These are phyloP conservation scores for Pipistrellus pygmaeus DNA, from an alignment of 2,797 vertebrate species.

Conservation along the genomic window DNA sequence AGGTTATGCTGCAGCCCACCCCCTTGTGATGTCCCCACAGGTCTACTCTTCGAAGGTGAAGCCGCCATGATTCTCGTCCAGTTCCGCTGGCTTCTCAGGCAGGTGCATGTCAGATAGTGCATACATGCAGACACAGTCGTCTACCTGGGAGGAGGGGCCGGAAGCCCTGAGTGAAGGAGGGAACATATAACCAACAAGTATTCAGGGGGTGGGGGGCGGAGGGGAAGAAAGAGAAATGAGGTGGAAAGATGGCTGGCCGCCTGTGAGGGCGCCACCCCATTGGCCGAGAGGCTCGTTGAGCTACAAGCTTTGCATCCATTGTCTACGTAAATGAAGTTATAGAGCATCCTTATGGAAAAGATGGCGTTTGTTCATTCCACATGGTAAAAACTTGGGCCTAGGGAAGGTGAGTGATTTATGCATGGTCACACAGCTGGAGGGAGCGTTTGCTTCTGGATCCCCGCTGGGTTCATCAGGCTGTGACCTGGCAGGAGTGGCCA, in stretches of 20 bases:
- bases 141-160: neutral
- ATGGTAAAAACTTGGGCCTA: neutral
- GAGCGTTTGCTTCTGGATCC: neutral
- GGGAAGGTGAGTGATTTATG: neutral
- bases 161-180: neutral
- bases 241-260: no score
- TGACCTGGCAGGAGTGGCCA: neutral
- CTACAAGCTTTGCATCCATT: neutral
- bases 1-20: neutral
- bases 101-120: neutral
- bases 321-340: neutral
- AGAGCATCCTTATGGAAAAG: rapidly evolving
- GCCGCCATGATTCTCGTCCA: neutral
- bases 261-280: rapidly evolving
- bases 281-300: neutral
- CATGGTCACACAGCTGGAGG: neutral
- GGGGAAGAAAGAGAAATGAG: neutral
- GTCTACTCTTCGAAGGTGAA: neutral
- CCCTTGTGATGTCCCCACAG: neutral
- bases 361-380: neutral
- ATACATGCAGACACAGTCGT: neutral
- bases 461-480: neutral
- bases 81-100: neutral
- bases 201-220: neutral
- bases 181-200: no score